These are phyloP conservation scores for Channa striata DNA, from an alignment of 2,797 vertebrate species.

Conservation along the genomic window DNA sequence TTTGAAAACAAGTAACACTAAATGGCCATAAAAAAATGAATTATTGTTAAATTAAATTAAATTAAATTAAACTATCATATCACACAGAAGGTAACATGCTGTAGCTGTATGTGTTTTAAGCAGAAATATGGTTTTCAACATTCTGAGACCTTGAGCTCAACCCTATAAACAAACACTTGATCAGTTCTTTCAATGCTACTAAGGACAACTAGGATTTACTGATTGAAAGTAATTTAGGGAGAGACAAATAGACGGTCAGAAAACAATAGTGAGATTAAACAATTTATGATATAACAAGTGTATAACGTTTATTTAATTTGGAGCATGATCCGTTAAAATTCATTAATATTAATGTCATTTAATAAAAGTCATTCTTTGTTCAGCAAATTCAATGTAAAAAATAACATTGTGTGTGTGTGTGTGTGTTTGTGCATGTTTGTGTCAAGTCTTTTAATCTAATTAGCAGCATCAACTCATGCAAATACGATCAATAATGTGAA, in stretches of 20 bases:
- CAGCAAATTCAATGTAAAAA: too few species aligned
- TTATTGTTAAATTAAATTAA: too few species aligned
- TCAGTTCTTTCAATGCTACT: neutral
- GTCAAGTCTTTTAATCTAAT: conserved; percentile 55
- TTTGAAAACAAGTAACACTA: too few species aligned
- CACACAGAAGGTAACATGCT: neutral
- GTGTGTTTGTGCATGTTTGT: neutral
- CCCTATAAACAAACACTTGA: neutral
- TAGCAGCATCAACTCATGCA: conserved; percentile 52
- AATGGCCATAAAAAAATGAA: too few species aligned
- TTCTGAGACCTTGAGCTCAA: neutral
- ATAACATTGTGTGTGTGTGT: too few species aligned
- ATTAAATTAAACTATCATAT: conserved; percentile 9
- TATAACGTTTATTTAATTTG: conserved; percentile 1
- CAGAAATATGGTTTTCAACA: neutral
- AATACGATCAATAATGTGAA: conserved; percentile 52
- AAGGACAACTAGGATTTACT: neutral
- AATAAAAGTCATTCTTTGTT: neutral
- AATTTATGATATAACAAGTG: neutral
- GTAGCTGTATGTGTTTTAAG: neutral
- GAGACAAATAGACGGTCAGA: neutral
- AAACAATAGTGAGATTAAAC: neutral
- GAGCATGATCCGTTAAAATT: conserved; percentile 3
- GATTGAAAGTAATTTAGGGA: neutral
- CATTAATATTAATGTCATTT: too few species aligned